These are phyloP conservation scores for Lagenorhynchus albirostris DNA, from an alignment of 2,113 vertebrate species.

Conservation along the genomic window DNA sequence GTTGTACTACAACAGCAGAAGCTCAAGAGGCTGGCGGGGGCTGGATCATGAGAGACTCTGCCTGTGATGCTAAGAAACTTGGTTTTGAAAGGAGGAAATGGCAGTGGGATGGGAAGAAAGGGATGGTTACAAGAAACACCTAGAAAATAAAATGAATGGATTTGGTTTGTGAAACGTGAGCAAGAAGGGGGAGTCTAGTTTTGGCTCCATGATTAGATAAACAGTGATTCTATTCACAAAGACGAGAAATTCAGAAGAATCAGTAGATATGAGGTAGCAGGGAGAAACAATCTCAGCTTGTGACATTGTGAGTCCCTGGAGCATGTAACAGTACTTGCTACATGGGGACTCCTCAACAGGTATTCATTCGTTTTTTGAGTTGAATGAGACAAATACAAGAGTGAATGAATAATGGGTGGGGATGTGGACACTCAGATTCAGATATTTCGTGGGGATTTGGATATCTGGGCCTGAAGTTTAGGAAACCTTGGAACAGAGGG, in stretches of 20 bases:
- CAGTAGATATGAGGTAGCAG: not conserved
- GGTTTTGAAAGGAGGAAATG: not conserved
- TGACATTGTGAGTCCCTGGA: not conserved
- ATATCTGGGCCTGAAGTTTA: not conserved
- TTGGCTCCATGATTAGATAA: not conserved
- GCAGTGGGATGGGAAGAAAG: not conserved
- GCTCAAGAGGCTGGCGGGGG: not conserved
- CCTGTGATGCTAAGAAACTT: not conserved
- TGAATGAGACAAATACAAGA: not conserved
- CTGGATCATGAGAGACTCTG: not conserved
- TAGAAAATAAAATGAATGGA: not conserved
- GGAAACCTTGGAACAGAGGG: not conserved
- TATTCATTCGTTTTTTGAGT: not conserved
- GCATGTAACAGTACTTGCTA: not conserved
- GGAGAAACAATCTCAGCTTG: not conserved
- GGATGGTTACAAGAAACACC: not conserved
- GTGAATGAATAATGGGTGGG: not conserved
- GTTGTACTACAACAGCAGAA: fast-evolving
- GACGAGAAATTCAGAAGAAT: not conserved
- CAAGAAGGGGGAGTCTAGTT: not conserved
- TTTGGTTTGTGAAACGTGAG: not conserved
- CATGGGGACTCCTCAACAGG: not conserved
- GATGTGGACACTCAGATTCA: not conserved
- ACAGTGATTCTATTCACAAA: not conserved
- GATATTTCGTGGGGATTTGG: not conserved